A percentile compares a stretch with the other conserved stretches of the same genome.
Evolutionary conservation across 37 sponge, comb jelly and placozoan species (phyloP).

Genomic region (Cliona cf. orientalis): DNA sequence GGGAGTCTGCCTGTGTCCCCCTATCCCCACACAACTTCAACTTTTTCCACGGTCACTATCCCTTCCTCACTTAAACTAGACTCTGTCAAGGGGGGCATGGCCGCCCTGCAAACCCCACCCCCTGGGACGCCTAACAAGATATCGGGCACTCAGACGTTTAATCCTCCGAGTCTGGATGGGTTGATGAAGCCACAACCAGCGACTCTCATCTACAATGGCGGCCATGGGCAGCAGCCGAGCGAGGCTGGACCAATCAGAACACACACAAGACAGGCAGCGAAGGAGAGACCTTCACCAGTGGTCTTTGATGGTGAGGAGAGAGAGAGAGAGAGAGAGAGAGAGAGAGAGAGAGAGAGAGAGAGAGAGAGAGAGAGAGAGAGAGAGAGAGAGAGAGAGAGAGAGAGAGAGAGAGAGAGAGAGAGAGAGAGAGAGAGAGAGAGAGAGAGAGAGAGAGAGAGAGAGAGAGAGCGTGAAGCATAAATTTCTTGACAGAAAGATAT

Average conservation of each 20-base stretch:
- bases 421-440: too few relatives aligned
- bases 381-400: too few relatives aligned
- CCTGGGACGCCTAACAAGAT: conserved; percentile 9
- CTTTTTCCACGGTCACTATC: background rate
- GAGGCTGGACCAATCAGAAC: conserved; percentile 57
- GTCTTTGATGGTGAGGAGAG: conserved; percentile 51
- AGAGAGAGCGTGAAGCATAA: too few relatives aligned
- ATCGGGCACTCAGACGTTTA: conserved; percentile 31
- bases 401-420: too few relatives aligned
- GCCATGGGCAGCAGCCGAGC: conserved; percentile 13
- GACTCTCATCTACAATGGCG: conserved; percentile 10
- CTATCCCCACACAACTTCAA: conserved; percentile 15
- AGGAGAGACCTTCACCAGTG: conserved; percentile 63
- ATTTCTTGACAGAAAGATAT: too few relatives aligned
- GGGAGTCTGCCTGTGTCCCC: background rate
- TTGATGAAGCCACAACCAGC: conserved; percentile 21
- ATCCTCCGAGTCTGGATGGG: conserved; percentile 41
- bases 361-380: conserved; percentile 1
- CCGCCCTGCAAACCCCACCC: conserved; percentile 42
- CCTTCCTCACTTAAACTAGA: conserved; percentile 47
- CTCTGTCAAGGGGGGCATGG: background rate
- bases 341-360: background rate
- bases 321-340: conserved; percentile 19
- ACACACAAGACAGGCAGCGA: conserved; percentile 33
- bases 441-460: too few relatives aligned